Base-by-base conservation (phyloP, 2,113 vertebrate genomes). In the Seriola aureovittata region DNA sequence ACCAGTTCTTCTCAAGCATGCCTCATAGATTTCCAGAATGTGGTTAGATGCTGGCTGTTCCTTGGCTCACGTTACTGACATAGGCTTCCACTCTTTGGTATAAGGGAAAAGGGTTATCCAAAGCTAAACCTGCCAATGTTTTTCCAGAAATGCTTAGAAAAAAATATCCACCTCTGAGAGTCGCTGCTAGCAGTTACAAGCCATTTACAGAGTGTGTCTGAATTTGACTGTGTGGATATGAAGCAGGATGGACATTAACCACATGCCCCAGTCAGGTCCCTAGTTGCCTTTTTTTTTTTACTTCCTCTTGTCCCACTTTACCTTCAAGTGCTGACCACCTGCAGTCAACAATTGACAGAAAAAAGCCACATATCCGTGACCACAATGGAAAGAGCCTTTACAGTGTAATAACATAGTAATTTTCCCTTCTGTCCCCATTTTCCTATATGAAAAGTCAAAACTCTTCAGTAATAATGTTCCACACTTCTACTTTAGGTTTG, bases 231-330 rank as follows among this genome's bases (percentile, higher is more conserved):
- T 73, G n/a, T 73, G 73, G 48, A 64, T 70, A 44, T 32, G 23
- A 63, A 63, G 8, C 57, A 44, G n/a, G 38, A 44, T 71, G 57
- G 25, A 70, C 34, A 55, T 75, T 52, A 54, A 57, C 38, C 46
- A 46, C 19, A 19, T 25, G 12, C 42, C 9, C 8, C 29, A 34
- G 54, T 63, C 25, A 74, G 16, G n/a, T 21, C 32, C 17, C 21
- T 25, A 8, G 14, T 54, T 69, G 21, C 19, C 65, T 40, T 3
- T 11, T 11, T 11, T 11, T 42, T 42, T 42, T 42, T 11, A 81
- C 12, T 63, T 57, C 48, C 50, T 83, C 21, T 48, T 75, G 52
- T 38, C 46, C 66, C n/a, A 62, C 60, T 83, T 82, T 59, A 40
- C 8, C 36, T 48, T 71, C 38, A 64, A 68, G 25, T 65, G 63